Base-by-base conservation (phyloP, 2,113 vertebrate species). In the Pollachius pollachius region DNA sequence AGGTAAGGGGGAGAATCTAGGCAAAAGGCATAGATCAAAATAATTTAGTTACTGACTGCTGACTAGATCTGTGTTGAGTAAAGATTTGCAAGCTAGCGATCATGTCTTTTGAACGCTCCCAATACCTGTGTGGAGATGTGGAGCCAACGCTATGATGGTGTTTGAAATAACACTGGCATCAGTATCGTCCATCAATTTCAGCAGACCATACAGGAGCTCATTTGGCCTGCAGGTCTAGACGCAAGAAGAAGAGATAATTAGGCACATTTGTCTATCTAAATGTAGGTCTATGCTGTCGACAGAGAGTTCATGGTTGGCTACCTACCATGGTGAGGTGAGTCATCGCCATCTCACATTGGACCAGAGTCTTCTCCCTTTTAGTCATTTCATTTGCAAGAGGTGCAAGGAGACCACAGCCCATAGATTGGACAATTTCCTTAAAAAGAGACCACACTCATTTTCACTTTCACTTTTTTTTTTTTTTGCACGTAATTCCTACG, bases 41-140 rank as follows among this genome's bases (percentile, higher is more conserved):
- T 41, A 11, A 41, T 41, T 11, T 41, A 6, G 4, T 41, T 41
- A 41, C 37, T 41, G 37, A 41, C 5, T 8, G 5, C 37, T 41
- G 41, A 34, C 4, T 34, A 34, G 41, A 48, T 48, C 41, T 3
- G 41, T 48, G 41, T n/a, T 57, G 54, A 57, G 16, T 57, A 16
- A 16, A 9, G 41, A 48, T 48, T 48, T 48, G 41, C 16, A 15
- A 16, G 17, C 17, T 15, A 56, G 17, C 15, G 54, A 2, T 56
- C 15, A 17, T 15, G n/a, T 16, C 54, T 17, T 57, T 17, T 57
- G 15, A 57, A 57, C 54, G 15, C 15, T 17, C 15, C 54, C 15
- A 17, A 67, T 92, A 97, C 96, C 96, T 93, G 91, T 92, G 82
- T 96, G 95, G 70, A 98, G 87, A 65, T 94, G 95, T 17, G 91